Evolutionary conservation across 2,797 vertebrate species (phyloP).

Genomic region (Protosalanx chinensis): DNA sequence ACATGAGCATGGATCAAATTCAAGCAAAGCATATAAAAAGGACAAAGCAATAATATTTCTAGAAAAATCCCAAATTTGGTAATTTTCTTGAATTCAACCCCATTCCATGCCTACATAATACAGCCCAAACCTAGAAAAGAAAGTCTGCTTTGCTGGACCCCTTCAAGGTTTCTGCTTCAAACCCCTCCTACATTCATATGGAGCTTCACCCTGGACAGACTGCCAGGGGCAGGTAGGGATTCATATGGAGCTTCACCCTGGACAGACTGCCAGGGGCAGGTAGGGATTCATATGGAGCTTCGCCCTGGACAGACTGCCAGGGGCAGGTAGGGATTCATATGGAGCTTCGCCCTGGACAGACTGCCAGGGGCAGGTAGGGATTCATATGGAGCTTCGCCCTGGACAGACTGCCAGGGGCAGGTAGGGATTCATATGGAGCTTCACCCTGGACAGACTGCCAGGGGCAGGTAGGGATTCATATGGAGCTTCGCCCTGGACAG

Average conservation of each 20-base stretch:
- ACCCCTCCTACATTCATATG: constrained; percentile 74
- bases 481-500: constrained; percentile 31
- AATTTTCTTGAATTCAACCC: constrained; percentile 27
- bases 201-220: constrained; percentile 49
- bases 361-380: constrained; percentile 49
- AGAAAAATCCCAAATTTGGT: constrained; percentile 39
- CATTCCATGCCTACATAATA: constrained; percentile 23
- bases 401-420: constrained; percentile 53
- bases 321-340: constrained; percentile 23
- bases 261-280: constrained; percentile 53
- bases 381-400: not conserved
- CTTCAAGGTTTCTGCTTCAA: constrained; percentile 54
- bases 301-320: constrained; percentile 47
- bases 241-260: not conserved
- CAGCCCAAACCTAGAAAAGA: constrained; percentile 30
- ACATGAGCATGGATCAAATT: constrained; percentile 47
- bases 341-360: constrained; percentile 36
- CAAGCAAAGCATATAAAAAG: constrained; percentile 66
- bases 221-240: constrained; percentile 32
- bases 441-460: constrained; percentile 45
- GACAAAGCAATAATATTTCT: constrained; percentile 56
- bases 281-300: constrained; percentile 22
- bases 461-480: constrained; percentile 41
- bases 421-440: not conserved
- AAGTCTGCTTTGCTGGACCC: constrained; percentile 42